Evolutionary conservation across 2,888 invertebrate species (phyloP), one percentile per base, ranked within the genome.

Genomic region (Plebejus argus): DNA sequence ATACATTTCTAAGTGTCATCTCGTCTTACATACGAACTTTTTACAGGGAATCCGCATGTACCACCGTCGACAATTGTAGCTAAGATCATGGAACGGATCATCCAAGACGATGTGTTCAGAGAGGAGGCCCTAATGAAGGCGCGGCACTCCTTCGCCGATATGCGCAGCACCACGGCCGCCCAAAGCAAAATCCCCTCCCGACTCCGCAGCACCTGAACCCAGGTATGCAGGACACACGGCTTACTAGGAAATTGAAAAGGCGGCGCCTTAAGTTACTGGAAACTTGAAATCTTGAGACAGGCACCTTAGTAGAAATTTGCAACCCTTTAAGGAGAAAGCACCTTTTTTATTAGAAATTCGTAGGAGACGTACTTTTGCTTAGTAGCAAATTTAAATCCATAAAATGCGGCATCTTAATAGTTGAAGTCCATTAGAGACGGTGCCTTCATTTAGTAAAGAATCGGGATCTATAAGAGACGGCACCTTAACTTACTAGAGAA

Each of bases 1-100:
- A 45, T 45, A 12, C 45, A 12, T 10, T 10, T 39, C 18, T 18
- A 15, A 4, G 49, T 15, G 4, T 49, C 15, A 61, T 20, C 23
- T 23, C 20, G 23, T 61, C 4, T 20, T 61, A 23, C 3, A 61
- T 61, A 12, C 20, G 23, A 23, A 45, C 12, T 3, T 20, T 53
- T 90, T 89, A 70, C 91, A 96, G 97, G 96, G 89, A 96, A 96
- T 91, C 96, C 96, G 79, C 96, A 96, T 94, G 95, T 96, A 94
- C 96, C 96, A 89, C 97, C 97, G 80, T 97, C 97, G 85, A 96
- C 96, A 89, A 97, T 97, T 92, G 97, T 97, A 88, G 96, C 96
- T 89, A 97, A 97, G 89, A 97, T 97, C 84, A 96, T 97, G 95
- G 96, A 97, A 82, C 95, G 96, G 78, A 95, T 96, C 81, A 92